These are phyloP conservation scores for Brenthis ino DNA, from an alignment of 2,888 invertebrate genomes.

Conservation along the genomic window DNA sequence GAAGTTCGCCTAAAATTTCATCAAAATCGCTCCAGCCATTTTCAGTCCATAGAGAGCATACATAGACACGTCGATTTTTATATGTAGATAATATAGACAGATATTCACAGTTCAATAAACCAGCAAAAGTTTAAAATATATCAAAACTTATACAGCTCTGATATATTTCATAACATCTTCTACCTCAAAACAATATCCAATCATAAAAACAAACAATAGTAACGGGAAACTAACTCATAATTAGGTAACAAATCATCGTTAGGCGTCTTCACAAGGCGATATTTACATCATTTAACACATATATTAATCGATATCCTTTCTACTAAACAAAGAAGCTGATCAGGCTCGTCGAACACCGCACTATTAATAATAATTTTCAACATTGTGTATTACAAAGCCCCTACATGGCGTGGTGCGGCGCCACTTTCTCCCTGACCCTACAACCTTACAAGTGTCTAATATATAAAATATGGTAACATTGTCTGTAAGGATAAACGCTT, in stretches of 20 bases:
- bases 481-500: conserved; percentile 26
- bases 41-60: no score
- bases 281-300: conserved; percentile 5
- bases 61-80: no score
- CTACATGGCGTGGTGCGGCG: conserved; percentile 29
- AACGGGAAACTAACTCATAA: neutral
- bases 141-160: no score
- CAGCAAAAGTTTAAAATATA: no score
- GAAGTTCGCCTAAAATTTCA: no score
- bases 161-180: no score
- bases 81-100: no score
- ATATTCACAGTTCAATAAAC: no score
- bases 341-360: conserved; percentile 23
- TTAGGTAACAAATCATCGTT: conserved; percentile 18
- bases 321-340: conserved; percentile 30
- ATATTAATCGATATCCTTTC: conserved; percentile 25
- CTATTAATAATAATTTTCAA: conserved; percentile 38
- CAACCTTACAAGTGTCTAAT: conserved; percentile 36
- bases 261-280: neutral
- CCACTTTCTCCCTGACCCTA: conserved; percentile 38
- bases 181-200: no score
- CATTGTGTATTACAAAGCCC: conserved; percentile 35
- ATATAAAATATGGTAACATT: conserved; percentile 31
- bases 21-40: no score
- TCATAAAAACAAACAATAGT: neutral